phyloP scores from a whole-genome alignment of 2,113 vertebrate genomes.

The Lipotes vexillifer region DNA sequence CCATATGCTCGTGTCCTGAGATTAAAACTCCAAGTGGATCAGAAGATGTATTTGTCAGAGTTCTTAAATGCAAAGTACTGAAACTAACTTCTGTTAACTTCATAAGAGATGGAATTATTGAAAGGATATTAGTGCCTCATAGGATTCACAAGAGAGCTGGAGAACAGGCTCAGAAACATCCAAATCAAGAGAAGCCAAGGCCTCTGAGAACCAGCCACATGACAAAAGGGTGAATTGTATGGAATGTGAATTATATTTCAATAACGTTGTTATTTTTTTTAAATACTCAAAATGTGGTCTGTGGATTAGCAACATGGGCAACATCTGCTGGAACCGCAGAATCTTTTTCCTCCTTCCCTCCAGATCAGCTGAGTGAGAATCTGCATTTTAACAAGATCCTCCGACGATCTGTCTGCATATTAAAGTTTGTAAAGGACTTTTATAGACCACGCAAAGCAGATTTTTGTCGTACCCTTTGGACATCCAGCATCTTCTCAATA shows the following conservation, averaged over 20 bases:
- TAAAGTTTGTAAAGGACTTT: background rate
- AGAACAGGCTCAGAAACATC: background rate
- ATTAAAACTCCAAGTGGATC: background rate
- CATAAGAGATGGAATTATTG: background rate
- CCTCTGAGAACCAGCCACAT: background rate
- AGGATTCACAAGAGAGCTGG: background rate
- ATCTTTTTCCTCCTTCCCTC: background rate
- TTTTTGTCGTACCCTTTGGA: background rate
- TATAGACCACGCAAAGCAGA: background rate
- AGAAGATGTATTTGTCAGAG: background rate
- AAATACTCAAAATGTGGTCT: background rate
- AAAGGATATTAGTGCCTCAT: background rate
- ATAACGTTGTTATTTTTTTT: background rate
- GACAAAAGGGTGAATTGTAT: background rate
- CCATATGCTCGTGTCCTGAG: background rate
- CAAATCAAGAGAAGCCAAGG: background rate
- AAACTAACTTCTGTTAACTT: background rate
- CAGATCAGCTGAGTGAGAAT: background rate
- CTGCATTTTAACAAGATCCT: background rate
- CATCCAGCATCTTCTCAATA: background rate
- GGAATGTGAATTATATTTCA: background rate
- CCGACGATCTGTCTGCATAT: background rate
- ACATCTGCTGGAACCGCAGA: background rate
- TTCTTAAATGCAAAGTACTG: conserved; percentile 22
- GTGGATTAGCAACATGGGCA: background rate